These are phyloP conservation scores for Epinephelus fuscoguttatus DNA, from an alignment of 2,113 vertebrate species.

Conservation along the genomic window DNA sequence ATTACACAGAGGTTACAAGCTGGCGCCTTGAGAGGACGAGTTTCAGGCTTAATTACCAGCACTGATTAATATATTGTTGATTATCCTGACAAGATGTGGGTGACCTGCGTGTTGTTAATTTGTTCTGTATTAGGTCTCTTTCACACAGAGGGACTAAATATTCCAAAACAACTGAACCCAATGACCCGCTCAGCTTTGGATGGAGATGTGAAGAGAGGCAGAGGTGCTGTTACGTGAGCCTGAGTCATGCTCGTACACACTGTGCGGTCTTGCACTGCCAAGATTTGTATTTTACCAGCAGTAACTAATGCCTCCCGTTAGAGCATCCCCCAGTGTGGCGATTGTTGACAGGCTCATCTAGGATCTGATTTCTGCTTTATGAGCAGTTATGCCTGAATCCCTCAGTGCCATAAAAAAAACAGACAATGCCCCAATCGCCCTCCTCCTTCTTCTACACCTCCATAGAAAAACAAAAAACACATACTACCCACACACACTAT, in stretches of 20 bases:
- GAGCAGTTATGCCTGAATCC: slow-evolving; percentile 58
- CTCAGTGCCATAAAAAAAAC: slow-evolving; percentile 20
- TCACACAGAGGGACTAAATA: not conserved
- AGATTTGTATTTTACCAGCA: slow-evolving; percentile 66
- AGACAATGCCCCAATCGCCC: slow-evolving; percentile 24
- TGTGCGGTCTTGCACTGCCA: slow-evolving; percentile 47
- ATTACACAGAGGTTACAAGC: slow-evolving; percentile 22
- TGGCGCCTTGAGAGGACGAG: not conserved
- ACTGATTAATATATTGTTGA: not conserved
- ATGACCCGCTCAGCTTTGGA: slow-evolving; percentile 47
- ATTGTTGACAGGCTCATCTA: slow-evolving; percentile 62
- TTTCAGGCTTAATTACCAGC: slow-evolving; percentile 6
- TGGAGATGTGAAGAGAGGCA: slow-evolving; percentile 47
- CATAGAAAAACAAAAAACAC: slow-evolving; percentile 57
- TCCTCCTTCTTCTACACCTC: slow-evolving; percentile 43
- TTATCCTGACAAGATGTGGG: not conserved
- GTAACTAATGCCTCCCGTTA: slow-evolving; percentile 42
- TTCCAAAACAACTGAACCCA: slow-evolving; percentile 35
- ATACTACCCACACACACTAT: slow-evolving; percentile 51
- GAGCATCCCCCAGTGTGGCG: slow-evolving; percentile 45
- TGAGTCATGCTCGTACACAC: slow-evolving; percentile 47
- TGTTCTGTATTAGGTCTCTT: not conserved
- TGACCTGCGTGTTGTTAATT: slow-evolving; percentile 3
- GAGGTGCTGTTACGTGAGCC: slow-evolving; percentile 67
- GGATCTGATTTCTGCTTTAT: slow-evolving; percentile 50